A percentile compares a stretch with the other conserved stretches of the same genome.
These are phyloP conservation scores for Microctenopoma steveboyesi DNA, from an alignment of 2,797 vertebrate species.

Conservation along the genomic window DNA sequence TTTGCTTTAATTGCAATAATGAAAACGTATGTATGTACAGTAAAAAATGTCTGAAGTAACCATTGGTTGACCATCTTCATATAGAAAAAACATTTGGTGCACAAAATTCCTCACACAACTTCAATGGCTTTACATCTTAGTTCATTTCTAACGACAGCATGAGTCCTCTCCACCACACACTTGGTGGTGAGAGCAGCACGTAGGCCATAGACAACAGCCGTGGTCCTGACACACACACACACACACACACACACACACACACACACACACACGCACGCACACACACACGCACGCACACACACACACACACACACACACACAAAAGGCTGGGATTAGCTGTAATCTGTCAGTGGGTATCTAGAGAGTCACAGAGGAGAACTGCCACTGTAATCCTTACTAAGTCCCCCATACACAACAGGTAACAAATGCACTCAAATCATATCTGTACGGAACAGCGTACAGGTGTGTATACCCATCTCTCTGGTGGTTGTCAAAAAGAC, in stretches of 20 bases:
- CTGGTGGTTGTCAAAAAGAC: slow-evolving; percentile 10
- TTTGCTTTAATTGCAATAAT: no score
- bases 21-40: no score
- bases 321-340: slow-evolving; percentile 66
- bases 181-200: neutral
- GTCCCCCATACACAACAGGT: slow-evolving; percentile 41
- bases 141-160: neutral
- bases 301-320: slow-evolving; percentile 14
- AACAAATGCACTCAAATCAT: slow-evolving; percentile 37
- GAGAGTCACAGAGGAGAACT: slow-evolving; percentile 52
- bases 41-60: no score
- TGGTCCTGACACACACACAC: slow-evolving; percentile 32
- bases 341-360: slow-evolving; percentile 63
- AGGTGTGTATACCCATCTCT: slow-evolving; percentile 26
- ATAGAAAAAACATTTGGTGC: neutral
- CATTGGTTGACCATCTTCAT: no score
- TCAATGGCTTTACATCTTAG: neutral
- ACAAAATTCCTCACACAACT: neutral
- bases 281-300: slow-evolving; percentile 26
- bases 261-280: slow-evolving; percentile 26
- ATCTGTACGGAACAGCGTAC: slow-evolving; percentile 38
- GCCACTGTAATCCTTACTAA: slow-evolving; percentile 67
- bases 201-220: slow-evolving; percentile 25
- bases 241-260: neutral
- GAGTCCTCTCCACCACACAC: slow-evolving; percentile 4